Conservation (phyloP, 2,797 vertebrate species). For the Propithecus deckenii region DNA sequence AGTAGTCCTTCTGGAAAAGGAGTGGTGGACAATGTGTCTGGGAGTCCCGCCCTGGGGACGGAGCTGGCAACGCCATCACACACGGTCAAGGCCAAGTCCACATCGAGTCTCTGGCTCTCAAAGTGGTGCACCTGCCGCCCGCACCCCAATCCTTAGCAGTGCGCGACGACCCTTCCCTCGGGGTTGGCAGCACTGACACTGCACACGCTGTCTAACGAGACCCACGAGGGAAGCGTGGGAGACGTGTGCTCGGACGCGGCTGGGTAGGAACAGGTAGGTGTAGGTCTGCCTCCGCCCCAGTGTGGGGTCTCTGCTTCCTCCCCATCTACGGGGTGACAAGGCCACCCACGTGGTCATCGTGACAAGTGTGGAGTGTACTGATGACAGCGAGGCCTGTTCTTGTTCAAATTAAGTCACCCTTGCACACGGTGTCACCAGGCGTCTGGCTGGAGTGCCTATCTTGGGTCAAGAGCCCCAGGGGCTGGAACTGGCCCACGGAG, state of each 20-base stretch:
- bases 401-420: not conserved
- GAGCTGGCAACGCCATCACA: not conserved
- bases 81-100: not conserved
- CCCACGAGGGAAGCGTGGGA: fast-evolving
- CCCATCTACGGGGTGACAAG: not conserved
- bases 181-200: not conserved
- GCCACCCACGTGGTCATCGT: not conserved
- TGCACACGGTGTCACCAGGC: not conserved
- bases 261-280: not conserved
- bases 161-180: fast-evolving
- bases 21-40: not conserved
- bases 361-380: not conserved
- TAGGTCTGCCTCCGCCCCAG: not conserved
- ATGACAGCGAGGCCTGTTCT: not conserved
- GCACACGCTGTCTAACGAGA: not conserved
- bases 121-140: not conserved
- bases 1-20: not conserved
- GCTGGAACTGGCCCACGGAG: not conserved
- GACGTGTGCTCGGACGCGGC: not conserved
- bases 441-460: not conserved
- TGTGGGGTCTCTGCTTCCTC: not conserved
- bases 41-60: not conserved
- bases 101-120: not conserved
- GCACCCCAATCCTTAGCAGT: not conserved
- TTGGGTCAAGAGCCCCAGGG: not conserved